Evolutionary conservation across 2,797 vertebrate species (phyloP), one percentile per base, ranked within the genome.

Genomic region (Acanthurus tractus): DNA sequence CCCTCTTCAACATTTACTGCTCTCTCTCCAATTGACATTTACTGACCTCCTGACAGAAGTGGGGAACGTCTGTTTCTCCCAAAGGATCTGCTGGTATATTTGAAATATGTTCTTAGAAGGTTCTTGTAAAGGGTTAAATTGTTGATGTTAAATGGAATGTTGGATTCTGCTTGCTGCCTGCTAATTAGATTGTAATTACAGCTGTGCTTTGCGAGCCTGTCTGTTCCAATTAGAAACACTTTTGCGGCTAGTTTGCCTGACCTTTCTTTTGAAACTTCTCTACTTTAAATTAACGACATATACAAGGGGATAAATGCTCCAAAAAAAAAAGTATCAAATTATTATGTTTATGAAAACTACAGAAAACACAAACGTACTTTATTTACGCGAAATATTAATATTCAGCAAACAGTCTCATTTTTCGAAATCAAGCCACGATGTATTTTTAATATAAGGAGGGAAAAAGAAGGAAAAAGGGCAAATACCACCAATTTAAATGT

Each of bases 131-230:
- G 90, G 89, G 93, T 95, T 95, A 93, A 94, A 93, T 91, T 95
- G 94, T 92, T 93, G 89, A 93, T 91, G 90, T 88, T 91, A 88
- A 94, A 94, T 90, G 88, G 89, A 89, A 93, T 85, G 89, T 86
- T 88, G 77, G 89, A 94, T 92, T 93, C 87, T 86, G 82, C 93
- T 82, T 75, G 87, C 91, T 92, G 92, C 87, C 88, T 91, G 89
- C 88, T 95, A 94, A 95, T 94, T 94, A 95, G 90, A 93, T 88
- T 89, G 90, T 94, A 95, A 95, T 95, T 94, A 94, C 84, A 89
- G 84, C 74, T 54, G 82, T 91, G 91, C 92, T 92, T 90, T 91
- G 91, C 72, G 25, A 90, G 92, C 76, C 74, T 92, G 94, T 92
- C 94, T 92, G 72, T 82, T 93, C 87, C 92, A 94, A 95, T 95